Conservation (phyloP, 2,888 invertebrate genomes). For the Caenorhabditis becei region DNA sequence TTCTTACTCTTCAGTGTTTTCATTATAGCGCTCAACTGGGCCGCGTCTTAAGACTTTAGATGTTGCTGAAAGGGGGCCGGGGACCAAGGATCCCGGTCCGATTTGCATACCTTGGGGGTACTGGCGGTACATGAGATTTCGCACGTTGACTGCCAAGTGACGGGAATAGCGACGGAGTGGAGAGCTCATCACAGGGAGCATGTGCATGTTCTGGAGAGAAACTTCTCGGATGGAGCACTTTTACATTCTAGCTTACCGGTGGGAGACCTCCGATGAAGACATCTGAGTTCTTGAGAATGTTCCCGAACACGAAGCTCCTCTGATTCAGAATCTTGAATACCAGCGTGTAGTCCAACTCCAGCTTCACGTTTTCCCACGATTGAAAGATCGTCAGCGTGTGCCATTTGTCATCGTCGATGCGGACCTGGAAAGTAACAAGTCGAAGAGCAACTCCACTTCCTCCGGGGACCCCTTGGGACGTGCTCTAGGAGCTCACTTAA, state of each 20-base stretch:
- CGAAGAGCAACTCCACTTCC: conserved; percentile 12
- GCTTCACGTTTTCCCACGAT: conserved; percentile 81
- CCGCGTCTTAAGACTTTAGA: conserved; percentile 40
- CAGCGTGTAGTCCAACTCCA: conserved; percentile 79
- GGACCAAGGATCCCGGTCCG: conserved; percentile 2
- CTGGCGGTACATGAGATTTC: conserved; percentile 89
- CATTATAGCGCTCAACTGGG: conserved; percentile 51
- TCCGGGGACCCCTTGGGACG: conserved; percentile 28
- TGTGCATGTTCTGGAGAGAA: conserved; percentile 74
- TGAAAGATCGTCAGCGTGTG: conserved; percentile 90
- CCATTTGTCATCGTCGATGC: conserved; percentile 93
- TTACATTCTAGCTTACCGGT: conserved; percentile 81
- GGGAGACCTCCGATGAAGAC: conserved; percentile 98
- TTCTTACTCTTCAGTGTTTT: conserved; percentile 57
- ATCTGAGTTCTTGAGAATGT: conserved; percentile 91
- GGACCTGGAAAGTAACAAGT: conserved; percentile 82
- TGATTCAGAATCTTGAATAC: conserved; percentile 86
- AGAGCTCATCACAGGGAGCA: conserved; percentile 75
- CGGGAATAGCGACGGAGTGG: conserved; percentile 79
- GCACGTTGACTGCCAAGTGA: conserved; percentile 87
- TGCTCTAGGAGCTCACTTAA: conserved; percentile 57
- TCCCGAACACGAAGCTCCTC: conserved; percentile 91
- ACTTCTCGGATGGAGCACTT: neutral
- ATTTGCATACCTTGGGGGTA: conserved; percentile 84
- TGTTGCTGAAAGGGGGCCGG: conserved; percentile 19